Evolutionary conservation across 2,888 invertebrate genomes (phyloP).

Genomic region (Cyaniris semiargus): DNA sequence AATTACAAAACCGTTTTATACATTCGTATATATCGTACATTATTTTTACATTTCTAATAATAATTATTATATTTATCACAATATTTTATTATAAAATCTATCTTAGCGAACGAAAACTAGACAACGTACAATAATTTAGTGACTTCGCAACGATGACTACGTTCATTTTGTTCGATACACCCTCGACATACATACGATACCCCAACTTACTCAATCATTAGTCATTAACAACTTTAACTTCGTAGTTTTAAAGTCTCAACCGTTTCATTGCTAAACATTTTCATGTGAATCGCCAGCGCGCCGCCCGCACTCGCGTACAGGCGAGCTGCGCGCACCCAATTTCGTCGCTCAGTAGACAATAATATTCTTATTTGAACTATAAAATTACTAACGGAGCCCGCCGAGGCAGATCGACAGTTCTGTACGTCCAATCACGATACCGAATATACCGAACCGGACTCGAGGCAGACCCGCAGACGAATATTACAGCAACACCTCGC

Average conservation of each 20-base stretch:
- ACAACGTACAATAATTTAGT: conserved; percentile 71
- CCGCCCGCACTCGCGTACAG: too few relatives aligned
- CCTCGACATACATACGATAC: conserved; percentile 37
- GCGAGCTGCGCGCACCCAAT: not conserved
- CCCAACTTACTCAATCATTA: conserved; percentile 1
- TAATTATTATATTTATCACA: conserved; percentile 65
- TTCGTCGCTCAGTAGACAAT: not conserved
- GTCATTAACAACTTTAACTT: conserved; percentile 2
- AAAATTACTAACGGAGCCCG: not conserved
- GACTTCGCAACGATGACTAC: conserved; percentile 66
- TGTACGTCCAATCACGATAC: not conserved
- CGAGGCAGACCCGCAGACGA: not conserved
- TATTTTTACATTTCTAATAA: conserved; percentile 53
- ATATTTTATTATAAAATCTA: conserved; percentile 59
- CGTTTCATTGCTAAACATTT: not conserved
- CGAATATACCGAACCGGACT: not conserved
- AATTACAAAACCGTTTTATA: conserved; percentile 60
- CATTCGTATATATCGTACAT: conserved; percentile 48
- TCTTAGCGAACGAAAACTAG: conserved; percentile 57
- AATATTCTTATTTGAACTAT: not conserved
- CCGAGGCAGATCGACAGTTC: not conserved
- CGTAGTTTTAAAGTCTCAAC: not conserved
- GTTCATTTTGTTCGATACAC: conserved; percentile 40
- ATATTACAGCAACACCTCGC: too few relatives aligned
- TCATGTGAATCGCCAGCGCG: too few relatives aligned